Conservation (phyloP, 2,113 vertebrate species). For the Ursus arctos region DNA sequence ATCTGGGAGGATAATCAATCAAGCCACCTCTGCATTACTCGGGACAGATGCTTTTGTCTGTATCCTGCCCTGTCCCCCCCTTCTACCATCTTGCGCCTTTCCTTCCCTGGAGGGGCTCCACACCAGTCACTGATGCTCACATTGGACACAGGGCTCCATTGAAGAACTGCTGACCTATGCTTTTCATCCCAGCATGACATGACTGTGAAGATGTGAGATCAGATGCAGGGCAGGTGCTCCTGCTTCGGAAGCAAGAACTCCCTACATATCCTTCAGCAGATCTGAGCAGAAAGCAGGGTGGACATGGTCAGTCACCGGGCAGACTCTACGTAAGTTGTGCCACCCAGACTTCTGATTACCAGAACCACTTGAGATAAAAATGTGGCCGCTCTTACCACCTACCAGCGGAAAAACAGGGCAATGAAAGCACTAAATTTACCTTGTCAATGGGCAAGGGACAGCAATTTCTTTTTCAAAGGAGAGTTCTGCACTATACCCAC, state of each 20-base stretch:
- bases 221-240: not conserved
- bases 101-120: not conserved
- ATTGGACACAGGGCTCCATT: not conserved
- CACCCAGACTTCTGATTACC: not conserved
- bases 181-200: not conserved
- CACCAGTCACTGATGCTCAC: not conserved
- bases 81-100: not conserved
- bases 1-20: not conserved
- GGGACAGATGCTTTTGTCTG: rapidly evolving
- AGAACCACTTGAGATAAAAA: not conserved
- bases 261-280: not conserved
- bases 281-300: rapidly evolving
- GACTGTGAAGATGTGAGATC: rapidly evolving
- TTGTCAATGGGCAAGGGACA: not conserved
- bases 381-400: rapidly evolving
- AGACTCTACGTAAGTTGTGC: rapidly evolving
- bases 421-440: too few species aligned
- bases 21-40: rapidly evolving
- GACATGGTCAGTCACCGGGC: not conserved
- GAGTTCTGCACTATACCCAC: not conserved
- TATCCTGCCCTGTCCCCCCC: not conserved
- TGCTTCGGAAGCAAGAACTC: not conserved
- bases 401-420: not conserved
- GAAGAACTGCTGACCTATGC: rapidly evolving
- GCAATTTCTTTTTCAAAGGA: not conserved